Percentiles rank a stretch among this genome's conserved stretches.
These are phyloP conservation scores for Bettongia penicillata DNA, from an alignment of 2,113 vertebrate genomes.

Conservation along the genomic window DNA sequence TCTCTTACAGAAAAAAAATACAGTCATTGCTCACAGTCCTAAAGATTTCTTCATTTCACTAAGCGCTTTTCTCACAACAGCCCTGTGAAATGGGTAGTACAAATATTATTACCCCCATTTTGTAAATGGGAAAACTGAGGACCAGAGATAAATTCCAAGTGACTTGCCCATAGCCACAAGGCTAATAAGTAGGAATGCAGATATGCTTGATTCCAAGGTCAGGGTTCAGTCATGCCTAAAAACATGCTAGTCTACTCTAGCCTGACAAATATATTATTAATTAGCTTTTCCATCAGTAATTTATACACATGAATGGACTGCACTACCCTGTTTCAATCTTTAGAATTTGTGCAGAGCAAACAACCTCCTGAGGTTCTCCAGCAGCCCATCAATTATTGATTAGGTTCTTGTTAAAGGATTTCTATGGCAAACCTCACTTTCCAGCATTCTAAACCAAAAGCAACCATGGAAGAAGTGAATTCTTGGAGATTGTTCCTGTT, in stretches of 20 bases:
- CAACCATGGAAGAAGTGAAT: background rate
- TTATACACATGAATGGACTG: background rate
- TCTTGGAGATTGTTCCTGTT: background rate
- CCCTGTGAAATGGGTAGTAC: background rate
- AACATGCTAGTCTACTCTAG: background rate
- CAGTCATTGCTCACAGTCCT: background rate
- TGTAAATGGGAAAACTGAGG: background rate
- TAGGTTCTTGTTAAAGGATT: background rate
- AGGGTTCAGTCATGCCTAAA: background rate
- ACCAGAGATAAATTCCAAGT: background rate
- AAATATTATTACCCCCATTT: background rate
- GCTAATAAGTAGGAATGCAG: background rate
- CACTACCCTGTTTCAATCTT: background rate
- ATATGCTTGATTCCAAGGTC: background rate
- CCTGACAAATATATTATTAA: background rate
- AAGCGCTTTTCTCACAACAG: background rate
- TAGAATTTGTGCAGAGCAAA: background rate
- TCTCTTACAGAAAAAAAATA: background rate
- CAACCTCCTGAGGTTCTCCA: background rate
- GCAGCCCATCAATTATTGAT: conserved; percentile 16
- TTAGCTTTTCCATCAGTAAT: conserved; percentile 32
- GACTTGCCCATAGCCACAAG: background rate
- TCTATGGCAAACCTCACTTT: background rate
- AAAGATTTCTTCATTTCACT: background rate
- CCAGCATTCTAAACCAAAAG: background rate